Conservation (phyloP, 2,113 vertebrate species). For the Dascyllus trimaculatus region DNA sequence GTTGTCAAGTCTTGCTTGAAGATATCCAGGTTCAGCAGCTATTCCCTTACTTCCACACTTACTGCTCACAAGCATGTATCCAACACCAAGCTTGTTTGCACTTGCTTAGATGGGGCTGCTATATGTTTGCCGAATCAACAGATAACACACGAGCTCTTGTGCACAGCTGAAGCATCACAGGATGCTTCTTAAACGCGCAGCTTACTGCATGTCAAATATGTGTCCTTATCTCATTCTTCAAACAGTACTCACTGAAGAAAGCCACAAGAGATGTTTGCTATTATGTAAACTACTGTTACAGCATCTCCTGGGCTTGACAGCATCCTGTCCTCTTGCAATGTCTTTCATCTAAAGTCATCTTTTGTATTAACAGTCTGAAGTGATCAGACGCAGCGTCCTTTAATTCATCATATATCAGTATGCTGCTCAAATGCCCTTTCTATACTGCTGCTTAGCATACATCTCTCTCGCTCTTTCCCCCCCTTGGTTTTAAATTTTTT, state of each 20-base stretch:
- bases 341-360: constrained; percentile 32
- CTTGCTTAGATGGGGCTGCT: not conserved
- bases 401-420: constrained; percentile 19
- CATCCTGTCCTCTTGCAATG: not conserved
- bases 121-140: not conserved
- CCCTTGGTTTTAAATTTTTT: constrained; percentile 22
- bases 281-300: constrained; percentile 4
- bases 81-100: not conserved
- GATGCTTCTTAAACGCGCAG: constrained; percentile 13
- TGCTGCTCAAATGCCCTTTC: constrained; percentile 25
- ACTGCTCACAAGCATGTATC: not conserved
- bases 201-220: not conserved
- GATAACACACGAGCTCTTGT: not conserved
- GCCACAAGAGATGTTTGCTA: constrained; percentile 23
- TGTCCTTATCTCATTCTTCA: constrained; percentile 27
- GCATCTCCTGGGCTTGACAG: not conserved
- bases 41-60: not conserved
- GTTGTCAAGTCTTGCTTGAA: not conserved
- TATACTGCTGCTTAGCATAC: constrained; percentile 22
- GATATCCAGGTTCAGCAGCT: not conserved
- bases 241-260: constrained; percentile 1
- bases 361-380: constrained; percentile 19
- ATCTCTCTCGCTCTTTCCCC: not conserved
- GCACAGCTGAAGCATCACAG: not conserved
- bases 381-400: constrained; percentile 26